These are phyloP conservation scores for Homarus americanus DNA, from an alignment of 1,140 invertebrate genomes.

Conservation along the genomic window DNA sequence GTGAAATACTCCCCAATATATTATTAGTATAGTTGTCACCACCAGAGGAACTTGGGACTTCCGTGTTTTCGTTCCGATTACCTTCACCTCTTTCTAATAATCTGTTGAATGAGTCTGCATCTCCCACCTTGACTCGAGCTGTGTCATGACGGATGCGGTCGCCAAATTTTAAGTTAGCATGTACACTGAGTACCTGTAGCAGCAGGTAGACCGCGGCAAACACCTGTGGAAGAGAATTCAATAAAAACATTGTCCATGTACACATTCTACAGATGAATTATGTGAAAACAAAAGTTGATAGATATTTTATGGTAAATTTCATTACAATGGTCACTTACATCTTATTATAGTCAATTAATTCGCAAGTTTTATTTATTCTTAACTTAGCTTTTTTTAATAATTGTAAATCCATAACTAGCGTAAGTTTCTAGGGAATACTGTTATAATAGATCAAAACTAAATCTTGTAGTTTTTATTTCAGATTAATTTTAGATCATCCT, in stretches of 20 bases:
- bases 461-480: too few species aligned
- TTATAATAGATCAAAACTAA: too few species aligned
- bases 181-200: not conserved
- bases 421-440: too few species aligned
- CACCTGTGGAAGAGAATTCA: not conserved
- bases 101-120: not conserved
- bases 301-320: too few species aligned
- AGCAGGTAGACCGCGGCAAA: not conserved
- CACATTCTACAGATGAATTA: not conserved
- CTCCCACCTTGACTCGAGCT: not conserved
- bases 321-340: too few species aligned
- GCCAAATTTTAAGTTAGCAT: not conserved
- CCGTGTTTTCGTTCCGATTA: not conserved
- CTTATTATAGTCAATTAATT: too few species aligned
- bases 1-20: not conserved
- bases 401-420: not conserved
- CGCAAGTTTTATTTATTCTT: not conserved
- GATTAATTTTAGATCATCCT: too few species aligned
- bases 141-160: not conserved
- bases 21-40: not conserved
- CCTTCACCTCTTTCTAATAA: not conserved
- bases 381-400: not conserved
- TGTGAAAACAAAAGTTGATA: too few species aligned
- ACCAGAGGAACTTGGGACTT: not conserved
- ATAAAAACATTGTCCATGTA: not conserved